Evolutionary conservation across 2,888 invertebrate species (phyloP).

Genomic region (Platynereis dumerilii): DNA sequence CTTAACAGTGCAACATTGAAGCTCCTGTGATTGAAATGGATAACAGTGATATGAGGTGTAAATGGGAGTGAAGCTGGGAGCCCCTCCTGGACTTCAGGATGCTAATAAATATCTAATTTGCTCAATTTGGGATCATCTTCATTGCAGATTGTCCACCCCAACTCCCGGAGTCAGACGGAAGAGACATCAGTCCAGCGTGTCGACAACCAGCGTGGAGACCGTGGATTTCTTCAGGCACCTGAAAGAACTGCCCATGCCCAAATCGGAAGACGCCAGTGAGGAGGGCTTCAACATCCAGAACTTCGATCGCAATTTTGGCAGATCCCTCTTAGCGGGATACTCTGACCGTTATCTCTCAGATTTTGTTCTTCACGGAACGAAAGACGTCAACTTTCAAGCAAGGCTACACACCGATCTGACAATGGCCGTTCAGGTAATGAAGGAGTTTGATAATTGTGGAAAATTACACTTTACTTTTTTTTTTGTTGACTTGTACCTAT

Average conservation of each 20-base stretch:
- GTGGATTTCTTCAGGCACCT: conserved; percentile 49
- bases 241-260: conserved; percentile 55
- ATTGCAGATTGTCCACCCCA: conserved; percentile 54
- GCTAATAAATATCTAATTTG: no score
- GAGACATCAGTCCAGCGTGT: conserved; percentile 41
- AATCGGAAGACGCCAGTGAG: conserved; percentile 37
- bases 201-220: conserved; percentile 20
- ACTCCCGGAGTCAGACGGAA: conserved; percentile 50
- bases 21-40: no score
- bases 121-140: no score
- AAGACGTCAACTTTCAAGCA: conserved; percentile 50
- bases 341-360: conserved; percentile 62
- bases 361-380: conserved; percentile 64
- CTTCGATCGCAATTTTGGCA: conserved; percentile 61
- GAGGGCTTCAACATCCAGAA: conserved; percentile 18
- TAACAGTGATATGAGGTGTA: no score
- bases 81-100: no score
- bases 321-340: conserved; percentile 60
- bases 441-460: background rate
- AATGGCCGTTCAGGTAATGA: conserved; percentile 51
- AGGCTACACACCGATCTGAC: conserved; percentile 57
- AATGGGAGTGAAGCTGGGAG: no score
- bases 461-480: no score
- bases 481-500: no score
- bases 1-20: no score